These are phyloP conservation scores for Poeciliopsis gracilis DNA, from an alignment of 2,797 vertebrate species.

Conservation along the genomic window DNA sequence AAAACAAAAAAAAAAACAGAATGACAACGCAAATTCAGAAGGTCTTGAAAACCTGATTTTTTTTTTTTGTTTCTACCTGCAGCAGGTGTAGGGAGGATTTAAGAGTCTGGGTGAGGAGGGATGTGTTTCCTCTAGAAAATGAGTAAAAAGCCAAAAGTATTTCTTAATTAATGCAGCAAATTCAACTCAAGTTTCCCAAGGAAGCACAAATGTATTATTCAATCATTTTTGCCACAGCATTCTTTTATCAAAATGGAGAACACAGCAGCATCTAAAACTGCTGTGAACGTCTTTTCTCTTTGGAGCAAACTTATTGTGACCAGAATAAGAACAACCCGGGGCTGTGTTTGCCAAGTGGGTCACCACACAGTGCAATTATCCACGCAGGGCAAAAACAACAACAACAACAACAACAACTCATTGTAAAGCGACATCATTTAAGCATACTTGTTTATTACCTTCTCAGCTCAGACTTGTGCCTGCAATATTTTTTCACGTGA, in stretches of 20 bases:
- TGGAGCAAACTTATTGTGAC: conserved; percentile 59
- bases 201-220: background rate
- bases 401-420: conserved; percentile 48
- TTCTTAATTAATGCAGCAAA: background rate
- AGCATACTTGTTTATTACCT: background rate
- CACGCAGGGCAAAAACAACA: conserved; percentile 29
- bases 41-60: background rate
- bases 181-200: background rate
- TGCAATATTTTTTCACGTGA: background rate
- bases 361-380: conserved; percentile 59
- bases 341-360: conserved; percentile 74
- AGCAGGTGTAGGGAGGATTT: background rate
- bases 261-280: conserved; percentile 18
- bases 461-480: background rate
- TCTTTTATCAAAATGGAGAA: background rate
- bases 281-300: conserved; percentile 20
- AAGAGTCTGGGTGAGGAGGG: background rate
- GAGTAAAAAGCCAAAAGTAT: background rate
- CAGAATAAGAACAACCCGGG: conserved; percentile 70
- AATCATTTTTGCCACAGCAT: background rate
- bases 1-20: background rate
- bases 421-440: conserved; percentile 32
- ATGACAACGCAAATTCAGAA: background rate
- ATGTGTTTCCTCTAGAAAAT: background rate
- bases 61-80: background rate